phyloP scores from a whole-genome alignment of 2,113 vertebrate species.

The Melospiza georgiana region DNA sequence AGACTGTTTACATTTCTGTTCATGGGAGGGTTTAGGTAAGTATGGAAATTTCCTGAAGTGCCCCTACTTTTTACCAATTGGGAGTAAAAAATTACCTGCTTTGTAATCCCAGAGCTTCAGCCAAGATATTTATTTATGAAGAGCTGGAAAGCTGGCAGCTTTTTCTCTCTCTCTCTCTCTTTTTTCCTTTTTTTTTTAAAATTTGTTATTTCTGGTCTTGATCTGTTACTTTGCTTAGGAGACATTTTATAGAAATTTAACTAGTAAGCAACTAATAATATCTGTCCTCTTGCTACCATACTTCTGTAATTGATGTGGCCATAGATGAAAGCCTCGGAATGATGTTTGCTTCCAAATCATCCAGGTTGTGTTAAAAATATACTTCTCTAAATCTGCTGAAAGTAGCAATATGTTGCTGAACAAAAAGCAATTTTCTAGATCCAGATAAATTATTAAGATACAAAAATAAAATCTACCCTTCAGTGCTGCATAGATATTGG shows the following conservation, averaged over 20 bases:
- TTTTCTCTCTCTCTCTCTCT: too few relatives aligned
- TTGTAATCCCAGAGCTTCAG: neutral
- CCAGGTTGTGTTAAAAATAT: neutral
- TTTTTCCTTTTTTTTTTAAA: too few relatives aligned
- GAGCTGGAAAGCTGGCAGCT: neutral
- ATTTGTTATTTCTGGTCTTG: neutral
- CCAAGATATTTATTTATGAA: slow-evolving; percentile 26
- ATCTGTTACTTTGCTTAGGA: neutral
- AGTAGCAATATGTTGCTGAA: neutral
- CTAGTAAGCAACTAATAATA: neutral
- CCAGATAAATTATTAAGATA: neutral
- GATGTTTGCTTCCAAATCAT: neutral
- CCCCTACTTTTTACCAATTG: neutral
- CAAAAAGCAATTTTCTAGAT: neutral
- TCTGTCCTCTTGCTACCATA: neutral
- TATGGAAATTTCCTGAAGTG: neutral
- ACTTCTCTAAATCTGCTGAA: neutral
- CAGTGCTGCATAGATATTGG: neutral
- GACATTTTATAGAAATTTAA: neutral
- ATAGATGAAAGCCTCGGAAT: neutral
- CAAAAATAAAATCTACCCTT: neutral
- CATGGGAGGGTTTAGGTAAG: neutral
- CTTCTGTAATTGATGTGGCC: neutral
- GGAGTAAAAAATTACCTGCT: neutral
- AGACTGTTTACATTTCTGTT: neutral